Conservation (phyloP, 2,888 invertebrate species). For the Erebia aethiops region DNA sequence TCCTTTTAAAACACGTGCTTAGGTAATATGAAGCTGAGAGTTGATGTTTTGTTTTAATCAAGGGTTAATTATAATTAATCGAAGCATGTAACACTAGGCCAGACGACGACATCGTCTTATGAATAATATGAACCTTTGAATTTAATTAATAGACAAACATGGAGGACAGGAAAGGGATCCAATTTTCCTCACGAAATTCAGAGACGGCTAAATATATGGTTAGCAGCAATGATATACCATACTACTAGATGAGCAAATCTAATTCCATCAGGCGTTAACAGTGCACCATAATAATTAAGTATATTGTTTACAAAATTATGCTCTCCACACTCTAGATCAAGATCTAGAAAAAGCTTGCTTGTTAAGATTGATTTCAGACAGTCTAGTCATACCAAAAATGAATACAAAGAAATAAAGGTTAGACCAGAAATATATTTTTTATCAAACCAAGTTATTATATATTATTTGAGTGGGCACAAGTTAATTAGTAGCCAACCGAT, state of each 20-base stretch:
- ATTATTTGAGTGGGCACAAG: too few relatives aligned
- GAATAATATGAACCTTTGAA: constrained; percentile 16
- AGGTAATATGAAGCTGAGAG: constrained; percentile 7
- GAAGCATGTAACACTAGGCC: constrained; percentile 3
- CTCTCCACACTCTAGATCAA: too few relatives aligned
- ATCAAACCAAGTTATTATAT: too few relatives aligned
- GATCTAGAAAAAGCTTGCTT: too few relatives aligned
- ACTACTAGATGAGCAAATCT: not conserved
- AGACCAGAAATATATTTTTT: too few relatives aligned
- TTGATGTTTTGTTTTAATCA: constrained; percentile 9
- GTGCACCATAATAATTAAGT: too few relatives aligned
- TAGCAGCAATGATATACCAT: constrained; percentile 9
- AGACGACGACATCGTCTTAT: constrained; percentile 12
- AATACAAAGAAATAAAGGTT: too few relatives aligned
- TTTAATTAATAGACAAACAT: constrained; percentile 40
- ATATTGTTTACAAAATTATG: too few relatives aligned
- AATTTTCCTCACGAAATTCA: constrained; percentile 42
- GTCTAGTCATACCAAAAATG: too few relatives aligned
- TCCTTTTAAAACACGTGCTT: not conserved
- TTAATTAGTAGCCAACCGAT: too few relatives aligned
- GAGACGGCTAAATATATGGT: constrained; percentile 40
- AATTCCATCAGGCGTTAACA: not conserved
- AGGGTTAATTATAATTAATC: constrained; percentile 13
- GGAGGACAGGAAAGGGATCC: constrained; percentile 34
- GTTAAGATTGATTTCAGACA: too few relatives aligned